Evolutionary conservation across 1,140 invertebrate species (phyloP), one percentile per base, ranked within the genome.

Genomic region (Scylla paramamosain): DNA sequence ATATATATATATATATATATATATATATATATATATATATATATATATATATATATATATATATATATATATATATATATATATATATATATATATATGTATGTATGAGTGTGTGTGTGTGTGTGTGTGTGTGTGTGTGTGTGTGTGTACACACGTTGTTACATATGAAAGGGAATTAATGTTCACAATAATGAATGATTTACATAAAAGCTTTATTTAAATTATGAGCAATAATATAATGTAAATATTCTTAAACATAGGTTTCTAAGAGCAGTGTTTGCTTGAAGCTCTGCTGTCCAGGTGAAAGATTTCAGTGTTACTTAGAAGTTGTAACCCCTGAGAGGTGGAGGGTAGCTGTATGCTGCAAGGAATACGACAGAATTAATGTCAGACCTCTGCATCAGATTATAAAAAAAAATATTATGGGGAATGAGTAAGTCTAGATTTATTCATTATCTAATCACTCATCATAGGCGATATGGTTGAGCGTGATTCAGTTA

Each of bases 1-100:
- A 87, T 87, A 87, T 87, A 87, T 87, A 87, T 87, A 87, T 87
- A 87, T 87, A 87, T 87, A 87, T 87, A 87, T 87, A 87, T 87
- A 87, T 87, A 87, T 87, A 87, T 87, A 87, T 31, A 87, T 87
- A 87, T 87, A 87, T 87, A 87, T 87, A 87, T 87, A 87, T 87
- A 87, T 87, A 87, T 87, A 87, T 87, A 87, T 87, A 87, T 87
- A 87, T 87, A 87, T 87, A 87, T 87, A 87, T 87, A 87, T 87
- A 87, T 87, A 87, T 87, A 87, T 87, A 87, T 87, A 87, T 87
- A 31, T 87, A 87, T 87, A 87, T 87, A 87, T 87, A 87, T 87
- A 87, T 87, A 87, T 87, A 87, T 87, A 87, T 87, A 87, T 87
- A 87, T 87, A 87, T n/a, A n/a, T n/a, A n/a, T n/a, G n/a, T n/a